Evolutionary conservation across 2,797 vertebrate species (phyloP).

Genomic region (Chaetodon trifasciatus): DNA sequence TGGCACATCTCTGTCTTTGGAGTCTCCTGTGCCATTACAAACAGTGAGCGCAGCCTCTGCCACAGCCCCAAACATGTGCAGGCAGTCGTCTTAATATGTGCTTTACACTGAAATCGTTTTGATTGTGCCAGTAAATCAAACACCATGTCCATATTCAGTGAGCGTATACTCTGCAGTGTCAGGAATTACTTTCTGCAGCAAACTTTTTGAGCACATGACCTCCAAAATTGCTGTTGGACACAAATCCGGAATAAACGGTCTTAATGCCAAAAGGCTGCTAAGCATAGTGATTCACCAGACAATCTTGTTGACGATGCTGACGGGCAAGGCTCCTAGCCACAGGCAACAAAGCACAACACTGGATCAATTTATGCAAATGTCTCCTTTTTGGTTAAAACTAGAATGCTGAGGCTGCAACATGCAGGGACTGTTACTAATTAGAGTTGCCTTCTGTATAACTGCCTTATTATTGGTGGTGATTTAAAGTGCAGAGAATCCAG

Average conservation of each 20-base stretch:
- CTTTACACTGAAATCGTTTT: not conserved
- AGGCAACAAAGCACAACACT: slow-evolving; percentile 27
- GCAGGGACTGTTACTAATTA: slow-evolving; percentile 43
- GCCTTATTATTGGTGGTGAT: slow-evolving; percentile 32
- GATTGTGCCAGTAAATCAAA: slow-evolving; percentile 9
- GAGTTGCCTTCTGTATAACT: slow-evolving; percentile 21
- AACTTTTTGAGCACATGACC: not conserved
- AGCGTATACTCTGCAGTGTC: not conserved
- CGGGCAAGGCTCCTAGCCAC: slow-evolving; percentile 12
- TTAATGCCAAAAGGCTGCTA: slow-evolving; percentile 26
- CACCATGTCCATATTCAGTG: not conserved
- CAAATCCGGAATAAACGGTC: slow-evolving; percentile 12
- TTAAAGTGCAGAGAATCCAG: slow-evolving; percentile 25
- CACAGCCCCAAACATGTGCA: slow-evolving; percentile 36
- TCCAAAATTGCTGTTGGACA: slow-evolving; percentile 18
- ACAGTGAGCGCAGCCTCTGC: slow-evolving; percentile 29
- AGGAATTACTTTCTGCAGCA: not conserved
- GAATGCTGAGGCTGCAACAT: slow-evolving; percentile 53
- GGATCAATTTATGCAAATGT: slow-evolving; percentile 42
- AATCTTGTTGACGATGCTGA: slow-evolving; percentile 20
- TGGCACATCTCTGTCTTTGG: slow-evolving; percentile 45
- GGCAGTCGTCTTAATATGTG: not conserved
- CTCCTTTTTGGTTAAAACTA: slow-evolving; percentile 36
- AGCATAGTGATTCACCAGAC: slow-evolving; percentile 24
- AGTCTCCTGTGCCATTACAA: slow-evolving; percentile 38